A percentile compares a stretch with the other conserved stretches of the same genome.
These are phyloP conservation scores for Chrosomus eos DNA, from an alignment of 2,797 vertebrate genomes.

Conservation along the genomic window DNA sequence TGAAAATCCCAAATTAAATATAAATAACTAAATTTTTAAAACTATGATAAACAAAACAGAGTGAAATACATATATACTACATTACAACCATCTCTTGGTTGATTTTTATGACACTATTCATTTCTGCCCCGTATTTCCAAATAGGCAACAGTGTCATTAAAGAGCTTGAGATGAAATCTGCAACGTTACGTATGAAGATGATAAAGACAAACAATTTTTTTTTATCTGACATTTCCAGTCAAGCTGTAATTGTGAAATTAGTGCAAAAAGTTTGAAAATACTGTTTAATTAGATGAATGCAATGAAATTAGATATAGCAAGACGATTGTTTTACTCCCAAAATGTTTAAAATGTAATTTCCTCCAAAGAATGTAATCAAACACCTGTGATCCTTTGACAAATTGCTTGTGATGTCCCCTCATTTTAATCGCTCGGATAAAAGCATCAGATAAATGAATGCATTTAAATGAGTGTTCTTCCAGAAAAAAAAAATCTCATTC, in stretches of 20 bases:
- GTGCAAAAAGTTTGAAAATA: neutral
- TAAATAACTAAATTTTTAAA: neutral
- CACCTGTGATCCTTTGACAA: neutral
- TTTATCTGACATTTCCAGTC: neutral
- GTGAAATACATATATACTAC: too few relatives aligned
- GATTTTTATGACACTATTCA: neutral
- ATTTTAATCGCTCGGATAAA: neutral
- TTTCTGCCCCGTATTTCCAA: neutral
- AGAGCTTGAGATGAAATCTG: neutral
- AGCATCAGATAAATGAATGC: constrained; percentile 6
- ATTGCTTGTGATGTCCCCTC: neutral
- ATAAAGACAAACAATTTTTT: neutral
- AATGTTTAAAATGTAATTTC: neutral
- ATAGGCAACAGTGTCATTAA: too few relatives aligned
- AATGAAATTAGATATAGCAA: neutral
- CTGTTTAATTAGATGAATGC: neutral
- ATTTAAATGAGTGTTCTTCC: neutral
- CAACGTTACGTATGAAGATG: neutral
- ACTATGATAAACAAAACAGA: too few relatives aligned
- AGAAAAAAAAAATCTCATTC: neutral
- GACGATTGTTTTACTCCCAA: neutral
- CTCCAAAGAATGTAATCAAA: neutral
- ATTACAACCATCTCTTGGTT: neutral
- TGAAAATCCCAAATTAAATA: neutral
- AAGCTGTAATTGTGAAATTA: neutral